phyloP scores from a whole-genome alignment of 2,888 invertebrate genomes.

The Masnerella sp. region DNA sequence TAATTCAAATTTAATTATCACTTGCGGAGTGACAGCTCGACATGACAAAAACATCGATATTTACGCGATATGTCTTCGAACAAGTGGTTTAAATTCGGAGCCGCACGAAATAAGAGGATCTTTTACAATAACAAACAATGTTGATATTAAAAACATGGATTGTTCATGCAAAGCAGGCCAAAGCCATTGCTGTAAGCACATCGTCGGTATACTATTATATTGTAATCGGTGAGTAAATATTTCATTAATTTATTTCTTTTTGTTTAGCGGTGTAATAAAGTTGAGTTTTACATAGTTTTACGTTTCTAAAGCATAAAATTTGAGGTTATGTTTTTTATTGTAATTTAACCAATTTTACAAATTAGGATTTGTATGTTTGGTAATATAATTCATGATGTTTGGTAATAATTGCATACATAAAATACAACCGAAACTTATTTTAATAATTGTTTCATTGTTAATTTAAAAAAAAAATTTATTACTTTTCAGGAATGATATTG shows the following conservation, averaged over 20 bases:
- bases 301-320: too few species aligned
- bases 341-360: too few species aligned
- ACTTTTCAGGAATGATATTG: conserved; percentile 11
- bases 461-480: not conserved
- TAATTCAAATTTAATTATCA: conserved; percentile 41
- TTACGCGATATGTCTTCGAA: conserved; percentile 32
- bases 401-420: too few species aligned
- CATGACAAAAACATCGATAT: conserved; percentile 14
- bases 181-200: conserved; percentile 34
- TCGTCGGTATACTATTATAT: conserved; percentile 33
- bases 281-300: too few species aligned
- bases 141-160: conserved; percentile 26
- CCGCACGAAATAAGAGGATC: conserved; percentile 31
- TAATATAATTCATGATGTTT: too few species aligned
- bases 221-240: conserved; percentile 41
- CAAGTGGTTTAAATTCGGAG: conserved; percentile 28
- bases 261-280: too few species aligned
- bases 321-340: too few species aligned
- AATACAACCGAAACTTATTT: too few species aligned
- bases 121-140: conserved; percentile 4
- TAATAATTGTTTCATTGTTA: too few species aligned
- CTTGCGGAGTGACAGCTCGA: conserved; percentile 28
- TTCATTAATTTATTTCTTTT: too few species aligned
- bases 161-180: conserved; percentile 40
- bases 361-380: too few species aligned